Conservation (phyloP, 2,797 vertebrate species). For the Galagoides demidoff region DNA sequence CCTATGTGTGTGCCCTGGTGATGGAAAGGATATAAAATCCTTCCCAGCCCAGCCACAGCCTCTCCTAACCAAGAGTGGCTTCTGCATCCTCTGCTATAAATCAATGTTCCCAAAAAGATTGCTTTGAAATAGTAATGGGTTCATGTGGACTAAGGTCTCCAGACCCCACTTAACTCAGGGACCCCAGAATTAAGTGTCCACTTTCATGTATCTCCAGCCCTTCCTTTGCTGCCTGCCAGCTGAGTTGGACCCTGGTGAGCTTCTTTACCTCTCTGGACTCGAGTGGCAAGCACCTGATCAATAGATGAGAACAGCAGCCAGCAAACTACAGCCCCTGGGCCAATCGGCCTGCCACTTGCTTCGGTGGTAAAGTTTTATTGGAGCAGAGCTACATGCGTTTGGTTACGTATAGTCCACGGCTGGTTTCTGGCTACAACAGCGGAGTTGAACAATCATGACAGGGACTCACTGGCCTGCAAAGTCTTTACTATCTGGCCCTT, state of each 20-base stretch:
- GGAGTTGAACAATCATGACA: background rate
- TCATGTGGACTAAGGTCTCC: background rate
- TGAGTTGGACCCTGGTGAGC: background rate
- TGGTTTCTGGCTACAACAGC: background rate
- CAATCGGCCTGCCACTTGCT: background rate
- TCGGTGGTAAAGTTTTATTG: conserved; percentile 25
- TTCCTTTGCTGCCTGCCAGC: background rate
- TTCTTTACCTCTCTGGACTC: background rate
- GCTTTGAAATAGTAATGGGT: background rate
- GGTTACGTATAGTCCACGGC: background rate
- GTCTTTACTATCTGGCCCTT: background rate
- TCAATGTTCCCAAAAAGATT: background rate
- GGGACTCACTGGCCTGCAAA: background rate
- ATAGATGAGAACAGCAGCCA: background rate
- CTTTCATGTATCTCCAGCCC: background rate
- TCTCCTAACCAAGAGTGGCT: background rate
- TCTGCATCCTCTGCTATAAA: background rate
- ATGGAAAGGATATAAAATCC: background rate
- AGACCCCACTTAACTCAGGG: no score
- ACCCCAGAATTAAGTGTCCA: background rate
- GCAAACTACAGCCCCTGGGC: background rate
- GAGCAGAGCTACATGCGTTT: background rate
- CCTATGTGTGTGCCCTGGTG: background rate
- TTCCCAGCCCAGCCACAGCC: background rate
- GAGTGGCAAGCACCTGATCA: background rate